Evolutionary conservation across 1,140 invertebrate species (phyloP).

Genomic region (Euborellia annulipes): DNA sequence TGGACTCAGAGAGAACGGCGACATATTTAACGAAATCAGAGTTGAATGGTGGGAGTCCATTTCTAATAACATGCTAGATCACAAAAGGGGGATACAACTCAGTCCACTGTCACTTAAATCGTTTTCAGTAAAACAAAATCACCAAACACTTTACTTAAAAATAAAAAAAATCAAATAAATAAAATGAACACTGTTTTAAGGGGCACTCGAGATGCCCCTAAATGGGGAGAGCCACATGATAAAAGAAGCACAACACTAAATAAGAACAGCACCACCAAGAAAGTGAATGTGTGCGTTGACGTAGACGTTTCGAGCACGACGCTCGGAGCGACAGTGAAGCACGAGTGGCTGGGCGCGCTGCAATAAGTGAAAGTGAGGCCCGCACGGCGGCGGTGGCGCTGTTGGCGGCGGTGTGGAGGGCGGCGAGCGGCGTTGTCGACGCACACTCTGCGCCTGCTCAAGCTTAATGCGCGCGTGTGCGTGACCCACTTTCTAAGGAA

Average conservation of each 20-base stretch:
- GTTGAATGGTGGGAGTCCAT: constrained; percentile 61
- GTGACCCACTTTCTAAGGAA: constrained; percentile 46
- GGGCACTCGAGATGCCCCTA: too few relatives aligned
- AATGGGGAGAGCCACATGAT: too few relatives aligned
- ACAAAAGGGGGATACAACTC: constrained; percentile 30
- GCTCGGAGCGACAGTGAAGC: constrained; percentile 30
- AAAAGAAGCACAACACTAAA: too few relatives aligned
- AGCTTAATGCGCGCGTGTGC: too few relatives aligned
- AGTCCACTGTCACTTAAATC: constrained; percentile 6
- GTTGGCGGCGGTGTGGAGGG: too few relatives aligned
- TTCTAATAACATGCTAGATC: constrained; percentile 55
- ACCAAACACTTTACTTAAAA: constrained; percentile 14
- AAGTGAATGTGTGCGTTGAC: constrained; percentile 25
- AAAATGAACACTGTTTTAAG: too few relatives aligned
- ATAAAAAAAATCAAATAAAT: constrained; percentile 8
- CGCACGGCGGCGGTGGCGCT: constrained; percentile 12
- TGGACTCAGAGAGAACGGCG: constrained; percentile 54
- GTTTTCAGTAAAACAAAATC: constrained; percentile 10
- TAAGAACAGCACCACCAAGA: too few relatives aligned
- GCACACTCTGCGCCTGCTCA: too few relatives aligned
- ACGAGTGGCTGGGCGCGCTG: constrained; percentile 32
- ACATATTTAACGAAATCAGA: constrained; percentile 72
- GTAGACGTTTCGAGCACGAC: constrained; percentile 19
- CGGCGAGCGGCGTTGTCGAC: too few relatives aligned
- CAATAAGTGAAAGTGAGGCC: constrained; percentile 13